These are phyloP conservation scores for Autographa pulchrina DNA, from an alignment of 2,888 invertebrate genomes.

Conservation along the genomic window DNA sequence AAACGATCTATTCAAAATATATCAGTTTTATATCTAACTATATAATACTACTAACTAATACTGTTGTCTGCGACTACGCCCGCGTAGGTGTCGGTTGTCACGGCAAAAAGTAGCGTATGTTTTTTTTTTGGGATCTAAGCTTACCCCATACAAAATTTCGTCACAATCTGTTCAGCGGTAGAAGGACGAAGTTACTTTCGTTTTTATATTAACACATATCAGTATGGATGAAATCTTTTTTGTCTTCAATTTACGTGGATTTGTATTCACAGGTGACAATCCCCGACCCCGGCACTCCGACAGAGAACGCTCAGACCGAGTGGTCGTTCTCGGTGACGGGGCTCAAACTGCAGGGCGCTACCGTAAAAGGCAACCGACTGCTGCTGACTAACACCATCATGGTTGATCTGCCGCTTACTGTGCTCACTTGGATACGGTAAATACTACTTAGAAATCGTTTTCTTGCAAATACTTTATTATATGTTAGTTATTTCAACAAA, in stretches of 20 bases:
- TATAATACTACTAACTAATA: too few species aligned
- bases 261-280: conserved; percentile 87
- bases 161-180: too few species aligned
- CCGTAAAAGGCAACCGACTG: conserved; percentile 96
- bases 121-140: too few species aligned
- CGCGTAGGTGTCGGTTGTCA: too few species aligned
- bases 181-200: too few species aligned
- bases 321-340: conserved; percentile 94
- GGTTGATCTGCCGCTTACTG: conserved; percentile 97
- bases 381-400: conserved; percentile 98
- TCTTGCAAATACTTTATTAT: background rate
- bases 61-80: too few species aligned
- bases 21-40: too few species aligned
- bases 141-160: too few species aligned
- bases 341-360: conserved; percentile 98
- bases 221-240: too few species aligned
- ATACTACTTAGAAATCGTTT: conserved; percentile 63
- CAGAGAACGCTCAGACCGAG: conserved; percentile 90
- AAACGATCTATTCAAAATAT: too few species aligned
- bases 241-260: conserved; percentile 29
- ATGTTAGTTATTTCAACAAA: background rate
- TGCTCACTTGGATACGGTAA: conserved; percentile 96
- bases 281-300: conserved; percentile 89
- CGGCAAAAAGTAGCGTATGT: too few species aligned
- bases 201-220: too few species aligned